A percentile compares a stretch with the other conserved stretches of the same genome.
phyloP scores from a whole-genome alignment of 92 coral and sea anemone genomes.

The Montipora capitata region DNA sequence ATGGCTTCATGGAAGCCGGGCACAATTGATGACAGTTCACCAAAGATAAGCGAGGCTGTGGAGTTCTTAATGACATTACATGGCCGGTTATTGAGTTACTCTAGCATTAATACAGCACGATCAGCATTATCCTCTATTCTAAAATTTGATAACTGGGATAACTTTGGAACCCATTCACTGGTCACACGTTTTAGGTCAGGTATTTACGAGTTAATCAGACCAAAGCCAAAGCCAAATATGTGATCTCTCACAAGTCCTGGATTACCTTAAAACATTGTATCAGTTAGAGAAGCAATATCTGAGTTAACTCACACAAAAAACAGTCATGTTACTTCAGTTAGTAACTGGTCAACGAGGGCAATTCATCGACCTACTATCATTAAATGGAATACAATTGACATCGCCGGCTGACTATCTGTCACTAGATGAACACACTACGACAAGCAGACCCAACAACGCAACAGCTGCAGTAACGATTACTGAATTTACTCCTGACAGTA shows the following conservation, averaged over 20 bases:
- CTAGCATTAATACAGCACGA: conserved; percentile 74
- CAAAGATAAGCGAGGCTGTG: conserved; percentile 72
- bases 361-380: too few relatives aligned
- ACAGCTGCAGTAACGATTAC: too few relatives aligned
- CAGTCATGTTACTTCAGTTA: too few relatives aligned
- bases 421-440: too few relatives aligned
- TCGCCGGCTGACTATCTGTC: too few relatives aligned
- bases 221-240: conserved; percentile 75
- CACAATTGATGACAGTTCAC: conserved; percentile 59
- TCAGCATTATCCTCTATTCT: conserved; percentile 71
- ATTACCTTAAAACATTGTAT: conserved; percentile 62
- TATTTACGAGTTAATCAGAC: conserved; percentile 54
- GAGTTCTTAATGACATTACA: conserved; percentile 73
- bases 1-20: conserved; percentile 77
- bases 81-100: conserved; percentile 66
- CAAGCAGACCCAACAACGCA: too few relatives aligned
- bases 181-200: conserved; percentile 70
- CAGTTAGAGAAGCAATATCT: conserved; percentile 55
- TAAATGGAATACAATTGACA: too few relatives aligned
- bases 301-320: too few relatives aligned
- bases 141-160: conserved; percentile 26
- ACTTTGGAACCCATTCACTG: conserved; percentile 73
- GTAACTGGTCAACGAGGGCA: too few relatives aligned
- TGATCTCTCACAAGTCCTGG: conserved; percentile 78
- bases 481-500: too few relatives aligned